These are phyloP conservation scores for Mobula hypostoma DNA, from an alignment of 2,113 vertebrate genomes.

Conservation along the genomic window DNA sequence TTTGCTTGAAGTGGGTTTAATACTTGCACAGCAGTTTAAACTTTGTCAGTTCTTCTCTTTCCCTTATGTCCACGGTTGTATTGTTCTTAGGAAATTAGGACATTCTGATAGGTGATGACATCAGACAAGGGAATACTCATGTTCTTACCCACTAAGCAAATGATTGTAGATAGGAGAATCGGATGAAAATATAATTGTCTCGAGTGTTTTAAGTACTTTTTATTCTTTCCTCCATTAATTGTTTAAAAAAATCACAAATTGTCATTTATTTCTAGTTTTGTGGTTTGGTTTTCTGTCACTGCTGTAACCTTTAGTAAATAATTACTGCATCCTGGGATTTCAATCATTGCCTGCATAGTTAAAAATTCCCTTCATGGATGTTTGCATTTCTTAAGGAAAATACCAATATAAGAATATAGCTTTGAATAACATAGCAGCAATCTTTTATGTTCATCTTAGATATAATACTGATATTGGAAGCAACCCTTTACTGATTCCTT, in stretches of 20 bases:
- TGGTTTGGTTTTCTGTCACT: neutral
- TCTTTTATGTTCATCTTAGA: neutral
- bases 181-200: neutral
- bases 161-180: neutral
- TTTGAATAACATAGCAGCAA: neutral
- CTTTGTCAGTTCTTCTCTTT: neutral
- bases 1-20: neutral
- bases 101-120: neutral
- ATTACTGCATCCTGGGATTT: neutral
- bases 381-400: neutral
- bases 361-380: neutral
- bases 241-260: no score
- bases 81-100: neutral
- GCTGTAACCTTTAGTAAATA: neutral
- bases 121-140: neutral
- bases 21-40: neutral
- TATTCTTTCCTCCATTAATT: no score
- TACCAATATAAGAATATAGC: neutral
- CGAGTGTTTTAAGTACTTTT: neutral
- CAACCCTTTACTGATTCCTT: neutral
- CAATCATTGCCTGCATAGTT: neutral
- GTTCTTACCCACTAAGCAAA: neutral
- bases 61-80: neutral
- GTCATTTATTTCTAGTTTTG: neutral
- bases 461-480: neutral